Evolutionary conservation across 2,113 vertebrate species (phyloP).

Genomic region (Dasyprocta punctata): DNA sequence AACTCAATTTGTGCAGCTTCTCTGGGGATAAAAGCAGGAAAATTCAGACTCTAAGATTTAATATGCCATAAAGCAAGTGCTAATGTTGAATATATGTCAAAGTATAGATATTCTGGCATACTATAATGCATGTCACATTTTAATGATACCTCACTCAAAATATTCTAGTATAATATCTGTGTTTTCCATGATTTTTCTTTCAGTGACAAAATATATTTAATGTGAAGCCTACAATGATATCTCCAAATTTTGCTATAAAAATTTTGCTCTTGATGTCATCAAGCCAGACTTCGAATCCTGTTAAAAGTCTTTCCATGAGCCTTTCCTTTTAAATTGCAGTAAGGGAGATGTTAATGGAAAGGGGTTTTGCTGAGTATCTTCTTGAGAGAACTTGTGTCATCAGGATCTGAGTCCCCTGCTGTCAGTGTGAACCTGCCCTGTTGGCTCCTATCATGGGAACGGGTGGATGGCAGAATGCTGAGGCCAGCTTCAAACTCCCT

Average conservation of each 20-base stretch:
- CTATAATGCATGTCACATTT: conserved; percentile 40
- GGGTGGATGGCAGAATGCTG: neutral
- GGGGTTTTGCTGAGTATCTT: neutral
- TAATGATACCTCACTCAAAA: conserved; percentile 34
- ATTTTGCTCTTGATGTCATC: neutral
- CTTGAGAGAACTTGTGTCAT: too few species aligned
- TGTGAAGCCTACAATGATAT: neutral
- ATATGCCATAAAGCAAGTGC: conserved; percentile 26
- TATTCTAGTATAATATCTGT: conserved; percentile 34
- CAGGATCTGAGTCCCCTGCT: neutral
- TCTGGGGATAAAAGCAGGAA: conserved; percentile 17
- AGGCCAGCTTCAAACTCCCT: too few species aligned
- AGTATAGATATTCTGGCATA: neutral
- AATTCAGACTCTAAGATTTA: conserved; percentile 44
- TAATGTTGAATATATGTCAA: conserved; percentile 25
- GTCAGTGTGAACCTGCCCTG: neutral
- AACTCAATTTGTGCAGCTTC: conserved; percentile 39
- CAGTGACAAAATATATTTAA: neutral
- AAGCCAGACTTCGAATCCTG: neutral
- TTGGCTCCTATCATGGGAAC: neutral
- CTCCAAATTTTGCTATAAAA: neutral
- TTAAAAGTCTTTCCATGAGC: neutral
- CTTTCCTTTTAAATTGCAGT: neutral
- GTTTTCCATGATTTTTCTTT: conserved; percentile 11
- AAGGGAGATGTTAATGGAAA: neutral